Conservation (phyloP, 1,140 invertebrate species). For the Nephotettix cincticeps region DNA sequence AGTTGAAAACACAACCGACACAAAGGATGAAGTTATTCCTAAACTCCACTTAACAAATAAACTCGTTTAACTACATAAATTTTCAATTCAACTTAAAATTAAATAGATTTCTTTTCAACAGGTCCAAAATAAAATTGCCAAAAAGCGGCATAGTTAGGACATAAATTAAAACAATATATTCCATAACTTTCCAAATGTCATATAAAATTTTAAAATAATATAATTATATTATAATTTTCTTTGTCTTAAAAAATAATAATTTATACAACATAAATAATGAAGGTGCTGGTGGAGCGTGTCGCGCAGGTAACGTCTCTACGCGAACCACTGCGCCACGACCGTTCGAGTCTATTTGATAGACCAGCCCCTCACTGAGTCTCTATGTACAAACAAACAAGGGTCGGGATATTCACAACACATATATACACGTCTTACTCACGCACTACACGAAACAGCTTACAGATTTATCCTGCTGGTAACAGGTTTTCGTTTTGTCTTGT, state of each 20-base stretch:
- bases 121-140: constrained; percentile 36
- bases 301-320: constrained; percentile 23
- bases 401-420: constrained; percentile 36
- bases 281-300: background rate
- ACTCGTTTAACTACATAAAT: constrained; percentile 29
- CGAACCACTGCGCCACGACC: constrained; percentile 1
- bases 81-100: constrained; percentile 39
- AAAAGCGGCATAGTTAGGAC: constrained; percentile 30
- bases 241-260: constrained; percentile 27
- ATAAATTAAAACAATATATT: constrained; percentile 31
- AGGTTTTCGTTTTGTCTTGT: constrained; percentile 15
- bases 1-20: constrained; percentile 18
- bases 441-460: constrained; percentile 41
- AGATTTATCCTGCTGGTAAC: constrained; percentile 32
- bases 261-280: constrained; percentile 27
- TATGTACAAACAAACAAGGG: constrained; percentile 36
- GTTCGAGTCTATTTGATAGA: constrained; percentile 38
- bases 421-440: constrained; percentile 31
- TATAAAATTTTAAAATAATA: constrained; percentile 30
- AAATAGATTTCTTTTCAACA: constrained; percentile 34
- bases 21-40: background rate
- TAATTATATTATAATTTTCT: constrained; percentile 32
- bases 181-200: constrained; percentile 31
- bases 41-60: constrained; percentile 19
- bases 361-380: background rate